Conservation (phyloP, 23 tunicate species). For the Corella eumyota region DNA sequence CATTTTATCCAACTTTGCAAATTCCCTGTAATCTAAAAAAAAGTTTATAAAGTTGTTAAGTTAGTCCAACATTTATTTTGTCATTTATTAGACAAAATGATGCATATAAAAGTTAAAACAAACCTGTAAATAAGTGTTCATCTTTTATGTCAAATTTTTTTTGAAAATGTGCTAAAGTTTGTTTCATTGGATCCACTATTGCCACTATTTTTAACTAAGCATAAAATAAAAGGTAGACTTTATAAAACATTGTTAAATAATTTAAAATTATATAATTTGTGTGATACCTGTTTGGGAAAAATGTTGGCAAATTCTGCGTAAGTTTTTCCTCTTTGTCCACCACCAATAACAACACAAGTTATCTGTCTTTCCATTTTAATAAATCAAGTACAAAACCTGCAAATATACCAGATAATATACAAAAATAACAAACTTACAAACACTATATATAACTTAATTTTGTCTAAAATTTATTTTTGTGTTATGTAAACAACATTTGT, state of each 20-base stretch:
- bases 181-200: conserved; percentile 31
- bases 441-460: too few species aligned
- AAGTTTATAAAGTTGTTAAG: neutral
- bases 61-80: neutral
- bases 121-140: conserved; percentile 19
- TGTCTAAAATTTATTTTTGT: too few species aligned
- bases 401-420: too few species aligned
- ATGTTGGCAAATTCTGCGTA: conserved; percentile 34
- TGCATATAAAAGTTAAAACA: neutral
- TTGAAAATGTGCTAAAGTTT: conserved; percentile 14
- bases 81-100: too few species aligned
- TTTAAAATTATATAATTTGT: neutral
- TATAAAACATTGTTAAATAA: too few species aligned
- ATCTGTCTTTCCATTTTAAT: conserved; percentile 11
- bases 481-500: too few species aligned
- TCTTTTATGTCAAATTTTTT: conserved; percentile 10
- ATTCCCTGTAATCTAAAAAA: conserved; percentile 25
- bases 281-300: conserved; percentile 46
- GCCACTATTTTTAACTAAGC: conserved; percentile 43
- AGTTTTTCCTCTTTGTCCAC: conserved; percentile 39
- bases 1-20: conserved; percentile 24
- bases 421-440: too few species aligned
- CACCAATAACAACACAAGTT: conserved; percentile 44
- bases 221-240: too few species aligned
- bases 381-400: too few species aligned